These are phyloP conservation scores for Nephrotoma guestfalica DNA, from an alignment of 2,888 invertebrate species.

Conservation along the genomic window DNA sequence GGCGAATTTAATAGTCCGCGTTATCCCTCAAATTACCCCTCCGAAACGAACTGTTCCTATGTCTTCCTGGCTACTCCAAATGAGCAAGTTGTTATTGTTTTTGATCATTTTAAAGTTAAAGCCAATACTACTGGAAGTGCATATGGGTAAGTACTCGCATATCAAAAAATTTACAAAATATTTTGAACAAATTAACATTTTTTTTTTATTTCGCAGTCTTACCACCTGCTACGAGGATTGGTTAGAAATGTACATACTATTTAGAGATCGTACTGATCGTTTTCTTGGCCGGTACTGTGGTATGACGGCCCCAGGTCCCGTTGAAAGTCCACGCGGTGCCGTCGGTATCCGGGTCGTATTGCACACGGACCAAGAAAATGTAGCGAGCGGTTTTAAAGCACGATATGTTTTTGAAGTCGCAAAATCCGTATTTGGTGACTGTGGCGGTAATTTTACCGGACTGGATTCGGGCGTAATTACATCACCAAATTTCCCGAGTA, in stretches of 20 bases:
- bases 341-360: conserved; percentile 77
- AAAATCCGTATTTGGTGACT: conserved; percentile 81
- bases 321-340: conserved; percentile 81
- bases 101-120: conserved; percentile 82
- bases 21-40: conserved; percentile 93
- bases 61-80: conserved; percentile 72
- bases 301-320: conserved; percentile 82
- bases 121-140: conserved; percentile 61
- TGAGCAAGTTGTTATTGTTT: conserved; percentile 81
- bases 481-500: conserved; percentile 81
- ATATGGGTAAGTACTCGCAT: conserved; percentile 43
- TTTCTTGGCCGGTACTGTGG: conserved; percentile 88
- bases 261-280: conserved; percentile 65
- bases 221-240: conserved; percentile 81
- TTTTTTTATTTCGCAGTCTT: conserved; percentile 34
- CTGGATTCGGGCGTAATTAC: conserved; percentile 69
- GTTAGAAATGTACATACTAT: conserved; percentile 86
- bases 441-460: conserved; percentile 80
- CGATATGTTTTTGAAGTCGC: conserved; percentile 84
- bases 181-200: neutral
- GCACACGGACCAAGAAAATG: conserved; percentile 73
- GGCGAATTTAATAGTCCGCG: conserved; percentile 93
- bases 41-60: conserved; percentile 88
- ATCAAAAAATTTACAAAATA: neutral
- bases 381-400: conserved; percentile 92